phyloP scores from a whole-genome alignment of 2,888 invertebrate genomes.

The Ormia ochracea region DNA sequence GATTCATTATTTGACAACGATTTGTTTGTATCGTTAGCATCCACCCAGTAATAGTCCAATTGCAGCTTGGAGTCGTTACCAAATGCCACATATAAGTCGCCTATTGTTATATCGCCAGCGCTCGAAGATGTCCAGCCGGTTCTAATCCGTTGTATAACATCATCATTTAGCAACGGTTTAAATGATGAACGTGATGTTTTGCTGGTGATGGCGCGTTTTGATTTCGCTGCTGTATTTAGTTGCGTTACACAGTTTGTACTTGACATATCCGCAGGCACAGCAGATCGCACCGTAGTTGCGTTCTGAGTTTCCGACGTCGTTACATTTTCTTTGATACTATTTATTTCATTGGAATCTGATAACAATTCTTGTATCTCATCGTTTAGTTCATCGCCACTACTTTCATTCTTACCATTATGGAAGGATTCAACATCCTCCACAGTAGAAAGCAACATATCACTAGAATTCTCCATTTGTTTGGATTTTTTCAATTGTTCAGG shows the following conservation, averaged over 20 bases:
- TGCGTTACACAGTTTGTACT: conserved; percentile 32
- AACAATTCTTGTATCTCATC: conserved; percentile 71
- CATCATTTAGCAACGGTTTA: conserved; percentile 74
- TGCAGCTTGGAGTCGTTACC: conserved; percentile 83
- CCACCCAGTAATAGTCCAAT: conserved; percentile 86
- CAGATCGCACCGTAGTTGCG: neutral
- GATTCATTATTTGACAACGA: conserved; percentile 5
- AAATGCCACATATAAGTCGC: conserved; percentile 93
- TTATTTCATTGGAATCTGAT: conserved; percentile 45
- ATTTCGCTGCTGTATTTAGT: conserved; percentile 51
- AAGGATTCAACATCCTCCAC: conserved; percentile 11
- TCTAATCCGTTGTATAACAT: conserved; percentile 74
- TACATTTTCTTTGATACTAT: conserved; percentile 38
- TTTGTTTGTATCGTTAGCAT: conserved; percentile 1
- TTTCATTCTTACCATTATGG: conserved; percentile 59
- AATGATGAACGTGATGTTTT: conserved; percentile 67
- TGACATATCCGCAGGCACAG: conserved; percentile 19
- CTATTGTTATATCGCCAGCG: conserved; percentile 88
- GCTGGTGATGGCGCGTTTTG: conserved; percentile 56
- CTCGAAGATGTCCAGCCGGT: conserved; percentile 88
- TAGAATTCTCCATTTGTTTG: conserved; percentile 54
- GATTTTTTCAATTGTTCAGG: conserved; percentile 78
- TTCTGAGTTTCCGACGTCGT: neutral
- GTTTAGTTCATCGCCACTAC: conserved; percentile 69
- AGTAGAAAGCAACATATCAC: neutral